Conservation (phyloP, 2,888 invertebrate genomes). For the Synergus itoensis region DNA sequence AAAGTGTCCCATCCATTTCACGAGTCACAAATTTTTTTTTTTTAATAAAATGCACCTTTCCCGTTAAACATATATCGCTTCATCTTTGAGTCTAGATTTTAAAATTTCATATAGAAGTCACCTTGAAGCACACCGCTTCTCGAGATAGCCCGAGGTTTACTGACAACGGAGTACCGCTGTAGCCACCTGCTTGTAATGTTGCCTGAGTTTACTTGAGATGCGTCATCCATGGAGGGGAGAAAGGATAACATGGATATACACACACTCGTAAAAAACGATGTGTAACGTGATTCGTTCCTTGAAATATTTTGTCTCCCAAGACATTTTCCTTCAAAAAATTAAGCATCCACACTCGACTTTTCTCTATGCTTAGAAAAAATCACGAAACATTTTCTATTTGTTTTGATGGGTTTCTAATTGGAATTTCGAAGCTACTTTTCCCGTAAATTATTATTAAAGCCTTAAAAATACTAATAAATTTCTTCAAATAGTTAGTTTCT, state of each 20-base stretch:
- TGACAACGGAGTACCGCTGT: conserved; percentile 70
- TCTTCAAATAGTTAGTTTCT: no score
- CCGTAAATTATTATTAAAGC: no score
- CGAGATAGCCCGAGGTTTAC: conserved; percentile 72
- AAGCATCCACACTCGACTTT: no score
- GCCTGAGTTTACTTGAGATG: conserved; percentile 69
- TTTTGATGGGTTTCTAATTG: no score
- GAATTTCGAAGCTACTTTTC: no score
- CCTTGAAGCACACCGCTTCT: conserved; percentile 58
- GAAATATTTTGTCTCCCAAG: conserved; percentile 3
- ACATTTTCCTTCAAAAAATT: conserved; percentile 29
- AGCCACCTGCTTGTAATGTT: conserved; percentile 72
- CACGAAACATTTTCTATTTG: neutral
- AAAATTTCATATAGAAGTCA: conserved; percentile 52
- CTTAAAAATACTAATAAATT: no score
- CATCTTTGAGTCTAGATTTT: conserved; percentile 43
- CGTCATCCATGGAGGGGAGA: conserved; percentile 66
- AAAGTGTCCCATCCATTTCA: conserved; percentile 26
- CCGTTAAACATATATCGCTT: conserved; percentile 24
- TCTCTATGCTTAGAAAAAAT: neutral
- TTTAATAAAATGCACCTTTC: conserved; percentile 22
- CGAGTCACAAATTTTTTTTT: conserved; percentile 22
- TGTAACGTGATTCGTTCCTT: conserved; percentile 47
- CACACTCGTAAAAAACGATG: conserved; percentile 41
- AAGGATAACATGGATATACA: conserved; percentile 50